Evolutionary conservation across 2,113 vertebrate genomes (phyloP), one percentile per base, ranked within the genome.

Genomic region (Rutilus rutilus): DNA sequence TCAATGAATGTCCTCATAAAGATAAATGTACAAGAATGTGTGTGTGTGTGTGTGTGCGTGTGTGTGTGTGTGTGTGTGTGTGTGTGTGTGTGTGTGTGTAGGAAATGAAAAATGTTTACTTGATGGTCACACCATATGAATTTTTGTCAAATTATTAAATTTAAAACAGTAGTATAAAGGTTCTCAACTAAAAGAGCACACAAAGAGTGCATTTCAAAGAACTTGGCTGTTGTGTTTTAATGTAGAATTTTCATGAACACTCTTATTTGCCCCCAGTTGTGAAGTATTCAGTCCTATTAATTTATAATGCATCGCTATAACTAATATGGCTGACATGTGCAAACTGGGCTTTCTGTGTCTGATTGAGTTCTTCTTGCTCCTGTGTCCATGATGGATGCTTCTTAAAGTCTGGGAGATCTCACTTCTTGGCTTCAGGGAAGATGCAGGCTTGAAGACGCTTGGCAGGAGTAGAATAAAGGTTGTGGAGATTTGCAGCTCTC

Each of bases 401-500:
- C 23, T 25, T 57, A 74, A 11, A 9, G 25, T 42, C 8, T 47
- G 65, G 76, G 50, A n/a, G 27, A 76, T 78, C 85, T 47, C 30
- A 52, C 33, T 52, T 59, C 85, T 60, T 10, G 64, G 77, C 25
- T 82, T 77, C 64, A 21, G 78, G 65, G 42, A 64, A 74, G 80
- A 87, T 79, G 33, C 50, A 85, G 77, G 87, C 75, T 87, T 59
- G 11, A 87, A 85, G 71, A 69, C 36, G 11, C 65, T 87, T 90
- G 88, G 87, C 91, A 88, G n/a, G 50, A 83, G 65, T 65, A 74
- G 64, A 90, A 88, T 86, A 82, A 86, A 67, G 60, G 57, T 83
- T 45, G 76, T 23, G 25, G n/a, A 69, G 78, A 86, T 82, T 77
- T 67, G 71, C 85, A 88, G 86, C 52, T 78, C 74, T 74, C 83